phyloP scores from a whole-genome alignment of 1,140 invertebrate genomes.

The Polypedilum pembai region DNA sequence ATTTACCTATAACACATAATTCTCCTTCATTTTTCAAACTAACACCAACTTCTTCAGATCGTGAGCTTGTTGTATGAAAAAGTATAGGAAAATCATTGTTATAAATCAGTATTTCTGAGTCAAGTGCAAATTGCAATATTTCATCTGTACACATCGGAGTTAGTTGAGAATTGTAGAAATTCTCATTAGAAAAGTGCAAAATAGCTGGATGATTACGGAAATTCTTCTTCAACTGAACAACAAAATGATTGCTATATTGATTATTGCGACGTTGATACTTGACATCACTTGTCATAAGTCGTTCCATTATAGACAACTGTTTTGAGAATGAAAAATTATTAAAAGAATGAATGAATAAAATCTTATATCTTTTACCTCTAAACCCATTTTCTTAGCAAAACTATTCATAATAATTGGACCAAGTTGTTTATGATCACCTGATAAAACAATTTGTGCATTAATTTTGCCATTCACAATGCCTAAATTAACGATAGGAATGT shows the following conservation, averaged over 20 bases:
- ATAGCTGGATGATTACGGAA: conserved; percentile 57
- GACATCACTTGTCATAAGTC: conserved; percentile 46
- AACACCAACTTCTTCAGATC: not conserved
- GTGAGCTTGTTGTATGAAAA: conserved; percentile 45
- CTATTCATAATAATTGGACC: conserved; percentile 62
- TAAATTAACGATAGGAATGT: conserved; percentile 55
- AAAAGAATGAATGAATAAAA: not conserved
- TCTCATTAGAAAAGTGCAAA: conserved; percentile 51
- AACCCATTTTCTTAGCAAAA: conserved; percentile 44
- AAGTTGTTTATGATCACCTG: conserved; percentile 78
- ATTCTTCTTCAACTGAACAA: conserved; percentile 59
- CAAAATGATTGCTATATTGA: conserved; percentile 50
- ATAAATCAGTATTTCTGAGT: conserved; percentile 39
- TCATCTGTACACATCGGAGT: not conserved
- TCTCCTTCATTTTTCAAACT: conserved; percentile 57
- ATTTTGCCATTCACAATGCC: conserved; percentile 37
- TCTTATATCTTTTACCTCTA: conserved; percentile 35
- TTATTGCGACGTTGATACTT: conserved; percentile 45
- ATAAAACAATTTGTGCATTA: conserved; percentile 56
- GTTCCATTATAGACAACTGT: conserved; percentile 50
- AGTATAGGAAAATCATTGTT: conserved; percentile 52
- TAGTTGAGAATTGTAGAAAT: conserved; percentile 57
- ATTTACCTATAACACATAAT: too few relatives aligned
- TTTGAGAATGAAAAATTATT: not conserved
- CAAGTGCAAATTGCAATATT: not conserved